Base-by-base conservation (phyloP, 2,113 vertebrate genomes). In the Spheniscus mendiculus region DNA sequence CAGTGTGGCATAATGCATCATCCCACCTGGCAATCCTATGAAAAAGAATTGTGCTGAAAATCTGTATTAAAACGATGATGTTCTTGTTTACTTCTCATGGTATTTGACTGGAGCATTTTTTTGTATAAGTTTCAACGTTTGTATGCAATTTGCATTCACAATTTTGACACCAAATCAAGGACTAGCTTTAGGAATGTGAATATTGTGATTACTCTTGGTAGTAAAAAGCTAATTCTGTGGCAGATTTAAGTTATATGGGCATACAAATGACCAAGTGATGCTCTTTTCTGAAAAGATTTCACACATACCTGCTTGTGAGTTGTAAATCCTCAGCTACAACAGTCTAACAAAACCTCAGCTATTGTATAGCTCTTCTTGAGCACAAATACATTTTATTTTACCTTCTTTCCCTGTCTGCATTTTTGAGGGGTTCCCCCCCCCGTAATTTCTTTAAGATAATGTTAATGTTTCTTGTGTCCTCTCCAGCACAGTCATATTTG, bases 361-460 rank as follows among this genome's bases (percentile, higher is more conserved):
- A 12, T 30, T 63, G 5, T n/a, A 62, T 42, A 49, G 12, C 1
- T 66, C 30, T 63, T 45, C 72, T 45, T 40, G 23, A 83, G 25
- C 16, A 65, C 5, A 45, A 36, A 79, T 59, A 42, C 1, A 34
- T 86, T 66, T 91, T 66, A 34, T 81, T 84, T 91, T 78, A 5
- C 5, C 22, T 67, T 89, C 50, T 63, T 58, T 11, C 11, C 6
- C 15, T 44, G 4, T 22, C 30, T 44, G 3, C 5, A 14, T 65
- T 74, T 74, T 67, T 42, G 9, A 50, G 1, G 13, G 36, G 29
- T 12, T n/a, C 2, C 2, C 14, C 3, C 6, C 16, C 4, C 6
- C 29, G 3, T 9, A 49, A 58, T 38, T 92, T 69, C 22, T 82
- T 66, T 36, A n/a, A 69, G 26, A n/a, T 12, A 50, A 4, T 12